Percentiles rank a stretch among this genome's conserved stretches.
These are phyloP conservation scores for Phortica okadai DNA, from an alignment of 2,888 invertebrate species.

Conservation along the genomic window DNA sequence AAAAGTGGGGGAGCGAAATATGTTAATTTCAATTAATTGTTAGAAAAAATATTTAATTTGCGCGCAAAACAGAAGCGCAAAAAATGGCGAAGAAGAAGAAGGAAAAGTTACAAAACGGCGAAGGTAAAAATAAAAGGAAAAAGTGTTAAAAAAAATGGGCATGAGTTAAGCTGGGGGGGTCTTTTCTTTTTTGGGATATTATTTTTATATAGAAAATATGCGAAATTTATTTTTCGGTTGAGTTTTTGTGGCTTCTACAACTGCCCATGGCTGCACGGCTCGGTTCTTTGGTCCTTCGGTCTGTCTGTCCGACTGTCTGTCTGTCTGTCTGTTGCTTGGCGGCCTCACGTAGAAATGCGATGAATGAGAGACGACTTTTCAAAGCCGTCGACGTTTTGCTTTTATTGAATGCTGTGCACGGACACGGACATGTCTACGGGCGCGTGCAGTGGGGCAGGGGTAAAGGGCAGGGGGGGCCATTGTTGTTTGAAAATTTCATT, in stretches of 20 bases:
- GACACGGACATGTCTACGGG: too few species aligned
- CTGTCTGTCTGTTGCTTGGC: neutral
- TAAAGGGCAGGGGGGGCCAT: too few species aligned
- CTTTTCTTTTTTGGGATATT: too few species aligned
- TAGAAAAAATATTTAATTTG: conserved; percentile 35
- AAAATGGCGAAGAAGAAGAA: neutral
- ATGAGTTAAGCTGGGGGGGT: too few species aligned
- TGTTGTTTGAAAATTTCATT: neutral
- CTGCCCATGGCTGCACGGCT: too few species aligned
- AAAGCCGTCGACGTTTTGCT: neutral
- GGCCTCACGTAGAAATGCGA: neutral
- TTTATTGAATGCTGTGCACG: too few species aligned
- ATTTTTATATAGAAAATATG: too few species aligned
- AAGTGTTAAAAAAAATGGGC: too few species aligned
- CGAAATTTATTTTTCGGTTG: too few species aligned
- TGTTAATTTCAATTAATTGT: conserved; percentile 69
- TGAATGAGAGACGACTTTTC: neutral
- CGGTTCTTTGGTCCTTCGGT: too few species aligned
- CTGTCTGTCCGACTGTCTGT: neutral
- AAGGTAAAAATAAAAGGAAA: neutral
- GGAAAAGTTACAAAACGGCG: neutral
- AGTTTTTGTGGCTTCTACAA: too few species aligned
- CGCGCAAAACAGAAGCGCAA: neutral
- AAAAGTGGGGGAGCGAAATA: conserved; percentile 45
- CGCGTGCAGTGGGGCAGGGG: too few species aligned